Evolutionary conservation across 1,140 invertebrate genomes (phyloP).

Genomic region (Cydia strobilella): DNA sequence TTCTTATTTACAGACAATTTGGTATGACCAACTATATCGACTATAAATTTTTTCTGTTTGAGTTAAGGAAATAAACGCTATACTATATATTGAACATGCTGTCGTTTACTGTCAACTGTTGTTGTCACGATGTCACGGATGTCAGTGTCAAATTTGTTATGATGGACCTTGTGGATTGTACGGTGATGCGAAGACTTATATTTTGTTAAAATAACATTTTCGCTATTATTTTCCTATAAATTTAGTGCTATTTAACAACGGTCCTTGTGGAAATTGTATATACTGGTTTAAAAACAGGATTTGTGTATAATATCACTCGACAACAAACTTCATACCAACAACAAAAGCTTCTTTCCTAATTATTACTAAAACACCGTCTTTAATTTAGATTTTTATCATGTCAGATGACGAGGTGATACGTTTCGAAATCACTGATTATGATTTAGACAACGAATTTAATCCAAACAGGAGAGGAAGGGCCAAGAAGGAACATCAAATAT

Average conservation of each 20-base stretch:
- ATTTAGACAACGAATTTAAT: slow-evolving; percentile 96
- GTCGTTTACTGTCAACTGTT: too few species aligned
- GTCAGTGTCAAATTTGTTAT: slow-evolving; percentile 11
- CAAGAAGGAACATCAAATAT: slow-evolving; percentile 95
- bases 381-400: slow-evolving; percentile 75
- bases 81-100: neutral
- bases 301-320: neutral
- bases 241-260: neutral
- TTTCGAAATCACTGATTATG: slow-evolving; percentile 96
- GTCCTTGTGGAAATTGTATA: neutral
- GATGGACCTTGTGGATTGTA: neutral
- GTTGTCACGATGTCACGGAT: too few species aligned
- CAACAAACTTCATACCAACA: neutral
- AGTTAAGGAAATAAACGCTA: neutral
- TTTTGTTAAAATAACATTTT: neutral
- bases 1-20: too few species aligned
- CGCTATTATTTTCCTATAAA: neutral
- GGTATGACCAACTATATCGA: too few species aligned
- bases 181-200: neutral
- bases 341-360: neutral
- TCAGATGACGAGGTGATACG: slow-evolving; percentile 94
- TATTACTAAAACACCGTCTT: neutral
- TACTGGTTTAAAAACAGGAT: neutral
- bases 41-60: neutral
- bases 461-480: slow-evolving; percentile 85